These are phyloP conservation scores for Isaurus tuberculatus DNA, from an alignment of 92 coral and sea anemone species.

Conservation along the genomic window DNA sequence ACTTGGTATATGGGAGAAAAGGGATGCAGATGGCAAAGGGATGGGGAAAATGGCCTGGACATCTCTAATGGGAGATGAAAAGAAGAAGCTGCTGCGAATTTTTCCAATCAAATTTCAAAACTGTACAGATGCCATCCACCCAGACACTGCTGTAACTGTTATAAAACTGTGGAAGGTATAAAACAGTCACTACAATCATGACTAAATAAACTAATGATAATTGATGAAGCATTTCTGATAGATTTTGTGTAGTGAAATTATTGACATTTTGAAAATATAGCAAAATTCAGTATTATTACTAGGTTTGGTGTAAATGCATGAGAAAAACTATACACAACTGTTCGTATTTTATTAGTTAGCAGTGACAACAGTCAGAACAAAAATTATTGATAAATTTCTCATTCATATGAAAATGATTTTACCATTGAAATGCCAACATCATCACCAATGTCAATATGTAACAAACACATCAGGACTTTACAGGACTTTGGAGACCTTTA, in stretches of 20 bases:
- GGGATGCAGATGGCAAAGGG: conserved; percentile 25
- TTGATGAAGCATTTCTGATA: background rate
- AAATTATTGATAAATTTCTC: background rate
- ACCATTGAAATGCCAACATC: background rate
- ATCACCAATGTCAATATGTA: background rate
- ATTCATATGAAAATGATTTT: conserved; percentile 16
- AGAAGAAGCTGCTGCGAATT: conserved; percentile 33
- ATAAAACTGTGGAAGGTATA: conserved; percentile 54
- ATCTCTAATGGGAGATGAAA: conserved; percentile 51
- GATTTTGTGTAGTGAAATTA: conserved; percentile 4
- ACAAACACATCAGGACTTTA: conserved; percentile 13
- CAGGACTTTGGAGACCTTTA: conserved; percentile 63
- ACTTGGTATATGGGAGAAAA: conserved; percentile 29
- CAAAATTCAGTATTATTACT: conserved; percentile 10
- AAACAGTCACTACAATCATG: conserved; percentile 12
- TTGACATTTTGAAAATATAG: conserved; percentile 13
- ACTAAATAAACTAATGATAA: conserved; percentile 1
- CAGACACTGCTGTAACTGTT: conserved; percentile 45
- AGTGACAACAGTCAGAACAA: background rate
- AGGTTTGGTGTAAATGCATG: conserved; percentile 12
- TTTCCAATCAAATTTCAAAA: conserved; percentile 40
- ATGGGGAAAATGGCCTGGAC: conserved; percentile 25
- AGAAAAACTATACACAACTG: conserved; percentile 6
- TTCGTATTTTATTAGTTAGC: background rate
- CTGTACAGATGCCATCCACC: conserved; percentile 22